Base-by-base conservation (phyloP, 2,888 invertebrate genomes). In the Pachliopta kotzebuea region DNA sequence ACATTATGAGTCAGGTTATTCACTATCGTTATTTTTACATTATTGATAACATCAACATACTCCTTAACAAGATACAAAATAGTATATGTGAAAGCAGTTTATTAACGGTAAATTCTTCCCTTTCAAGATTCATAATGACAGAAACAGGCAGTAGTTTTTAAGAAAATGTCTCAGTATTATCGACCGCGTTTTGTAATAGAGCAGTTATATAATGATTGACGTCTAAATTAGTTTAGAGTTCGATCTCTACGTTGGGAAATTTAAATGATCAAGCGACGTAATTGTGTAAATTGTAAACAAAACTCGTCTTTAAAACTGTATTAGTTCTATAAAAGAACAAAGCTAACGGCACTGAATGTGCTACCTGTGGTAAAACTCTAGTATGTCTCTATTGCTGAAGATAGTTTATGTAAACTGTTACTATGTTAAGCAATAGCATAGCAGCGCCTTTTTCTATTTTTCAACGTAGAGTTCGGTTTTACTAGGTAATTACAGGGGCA, bases 221-320 rank as follows among this genome's bases (percentile, higher is more conserved):
- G 49, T 8, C 42, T 56, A 50, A 60, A 29, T 50, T 49, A 62
- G 56, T 50, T 62, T 56, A 62, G 50, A 18, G 24, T 21, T 18
- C 11, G 55, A 56, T 56, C 29, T 61, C 55, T 55, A 45, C 29
- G 50, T 59, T 55, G n/a, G 21, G 55, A 42, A 18, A 55, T 45
- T 45, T 37, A 14, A 37, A 37, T 37, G 14, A 11, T 4, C 37
- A 37, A 8, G n/a, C 45, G 45, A 45, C 6, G 18, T 18, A 45
- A 45, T 45, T 7, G 45, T 45, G n/a, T 45, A n/a, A 45, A 45
- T n/a, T 45, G 1, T 18, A 45, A n/a, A 11, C 4, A 45, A 45
- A 0, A 37, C 37, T 11, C 8, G 31, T 11, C 11, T 14, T 2
- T 37, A 37, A 37, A 37, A 14, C 31, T 37, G 8, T 31, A 37